Evolutionary conservation across 2,888 invertebrate genomes (phyloP).

Genomic region (Sminthurinus aureus): DNA sequence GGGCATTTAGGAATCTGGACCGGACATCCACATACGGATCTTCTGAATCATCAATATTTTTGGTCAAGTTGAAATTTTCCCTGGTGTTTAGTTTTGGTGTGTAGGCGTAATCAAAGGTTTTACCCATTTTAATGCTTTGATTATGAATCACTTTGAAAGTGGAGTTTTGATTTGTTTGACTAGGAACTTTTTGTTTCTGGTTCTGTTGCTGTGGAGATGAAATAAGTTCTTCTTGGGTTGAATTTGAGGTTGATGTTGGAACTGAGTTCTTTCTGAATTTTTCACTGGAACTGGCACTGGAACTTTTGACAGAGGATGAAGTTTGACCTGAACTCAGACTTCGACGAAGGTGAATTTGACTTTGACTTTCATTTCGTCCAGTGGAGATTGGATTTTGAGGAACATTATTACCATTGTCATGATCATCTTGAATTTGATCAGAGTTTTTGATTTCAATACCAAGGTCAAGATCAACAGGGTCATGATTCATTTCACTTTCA

Average conservation of each 20-base stretch:
- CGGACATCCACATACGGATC: slow-evolving; percentile 45
- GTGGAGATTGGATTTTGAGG: slow-evolving; percentile 10
- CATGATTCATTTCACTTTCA: too few species aligned
- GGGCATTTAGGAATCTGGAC: slow-evolving; percentile 53
- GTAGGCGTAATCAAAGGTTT: too few species aligned
- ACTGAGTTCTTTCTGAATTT: too few species aligned
- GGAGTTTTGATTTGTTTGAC: too few species aligned
- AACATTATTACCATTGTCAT: not conserved
- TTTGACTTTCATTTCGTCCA: not conserved
- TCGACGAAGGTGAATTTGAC: not conserved
- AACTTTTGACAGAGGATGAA: not conserved
- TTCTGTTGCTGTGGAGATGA: not conserved
- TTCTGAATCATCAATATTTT: too few species aligned
- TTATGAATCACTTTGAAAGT: too few species aligned
- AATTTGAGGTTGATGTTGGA: too few species aligned
- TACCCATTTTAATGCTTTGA: too few species aligned
- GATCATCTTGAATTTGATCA: too few species aligned
- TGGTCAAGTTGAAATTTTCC: too few species aligned
- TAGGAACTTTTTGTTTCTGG: not conserved
- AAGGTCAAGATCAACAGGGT: not conserved
- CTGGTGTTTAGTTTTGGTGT: too few species aligned
- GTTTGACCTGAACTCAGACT: not conserved
- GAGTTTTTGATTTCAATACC: not conserved
- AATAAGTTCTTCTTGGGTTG: not conserved
- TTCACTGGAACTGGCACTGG: not conserved